Conservation (phyloP, 2,888 invertebrate species). For the Tiliacea aurago region DNA sequence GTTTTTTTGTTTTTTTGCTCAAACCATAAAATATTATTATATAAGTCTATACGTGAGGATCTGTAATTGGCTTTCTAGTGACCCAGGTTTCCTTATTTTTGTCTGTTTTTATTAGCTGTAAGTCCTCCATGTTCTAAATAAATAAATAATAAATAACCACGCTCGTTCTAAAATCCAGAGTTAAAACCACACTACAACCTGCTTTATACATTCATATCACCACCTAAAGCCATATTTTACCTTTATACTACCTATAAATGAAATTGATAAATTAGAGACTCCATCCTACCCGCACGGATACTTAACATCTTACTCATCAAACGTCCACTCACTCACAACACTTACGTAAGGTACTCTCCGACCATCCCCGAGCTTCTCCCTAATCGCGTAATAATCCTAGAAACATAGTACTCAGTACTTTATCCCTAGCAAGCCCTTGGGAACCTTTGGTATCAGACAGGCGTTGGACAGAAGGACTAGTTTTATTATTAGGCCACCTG, state of each 20-base stretch:
- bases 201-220: neutral
- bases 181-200: neutral
- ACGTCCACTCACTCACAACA: constrained; percentile 35
- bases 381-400: constrained; percentile 65
- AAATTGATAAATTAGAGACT: constrained; percentile 17
- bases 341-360: constrained; percentile 43
- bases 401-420: constrained; percentile 58
- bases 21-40: too few species aligned
- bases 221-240: neutral
- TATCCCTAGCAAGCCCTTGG: constrained; percentile 40
- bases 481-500: neutral
- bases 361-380: constrained; percentile 50
- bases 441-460: constrained; percentile 24
- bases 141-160: neutral
- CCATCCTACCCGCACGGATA: neutral
- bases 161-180: neutral
- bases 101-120: too few species aligned
- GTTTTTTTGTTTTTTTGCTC: too few species aligned
- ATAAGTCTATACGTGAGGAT: too few species aligned
- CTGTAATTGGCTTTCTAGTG: too few species aligned
- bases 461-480: constrained; percentile 35
- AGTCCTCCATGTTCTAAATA: too few species aligned
- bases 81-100: too few species aligned
- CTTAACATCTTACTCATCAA: constrained; percentile 19
- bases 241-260: neutral